Evolutionary conservation across 2,113 vertebrate genomes (phyloP), one percentile per base, ranked within the genome.

Genomic region (Riparia riparia): DNA sequence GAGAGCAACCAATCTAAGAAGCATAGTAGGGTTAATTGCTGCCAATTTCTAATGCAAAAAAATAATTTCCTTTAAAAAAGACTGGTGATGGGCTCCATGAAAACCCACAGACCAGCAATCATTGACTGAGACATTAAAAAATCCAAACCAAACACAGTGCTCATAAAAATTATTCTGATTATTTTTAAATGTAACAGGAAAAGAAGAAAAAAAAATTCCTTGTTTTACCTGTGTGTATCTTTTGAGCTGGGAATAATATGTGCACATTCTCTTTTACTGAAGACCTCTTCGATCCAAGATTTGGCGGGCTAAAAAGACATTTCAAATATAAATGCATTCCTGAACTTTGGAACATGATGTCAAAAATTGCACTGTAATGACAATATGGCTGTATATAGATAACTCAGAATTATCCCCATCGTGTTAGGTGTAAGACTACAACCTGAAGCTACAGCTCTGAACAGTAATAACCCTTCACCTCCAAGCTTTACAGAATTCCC

Each of bases 221-320:
- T 68, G 39, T 37, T 90, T 74, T 98, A 99, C 99, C 98, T 98
- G 98, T 99, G 99, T 88, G 98, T 96, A 92, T 99, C 99, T 95
- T 98, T 98, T 49, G 99, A 99, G 78, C 95, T 98, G 49, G 98
- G 98, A 91, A 99, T 98, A 81, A 99, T 98, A 96, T 98, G 98
- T 76, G 97, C 97, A 97, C 99, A 99, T 93, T 99, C 99, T 97
- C 99, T 98, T 97, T 98, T 99, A 96, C 84, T 97, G 96, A 99
- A 99, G 60, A 97, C 98, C n/a, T 97, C 98, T 98, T 99, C 99
- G 1, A 99, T 99, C 99, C 99, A 99, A 82, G 98, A 98, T 96
- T 97, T 99, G 51, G 98, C 96, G 28, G 97, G 96, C 99, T 99
- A 94, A 89, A 98, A 94, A 93, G 74, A 98, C 65, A 97, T 95